A percentile compares a stretch with the other conserved stretches of the same genome.
These are phyloP conservation scores for Brachyptera putata DNA, from an alignment of 2,888 invertebrate species.

Conservation along the genomic window DNA sequence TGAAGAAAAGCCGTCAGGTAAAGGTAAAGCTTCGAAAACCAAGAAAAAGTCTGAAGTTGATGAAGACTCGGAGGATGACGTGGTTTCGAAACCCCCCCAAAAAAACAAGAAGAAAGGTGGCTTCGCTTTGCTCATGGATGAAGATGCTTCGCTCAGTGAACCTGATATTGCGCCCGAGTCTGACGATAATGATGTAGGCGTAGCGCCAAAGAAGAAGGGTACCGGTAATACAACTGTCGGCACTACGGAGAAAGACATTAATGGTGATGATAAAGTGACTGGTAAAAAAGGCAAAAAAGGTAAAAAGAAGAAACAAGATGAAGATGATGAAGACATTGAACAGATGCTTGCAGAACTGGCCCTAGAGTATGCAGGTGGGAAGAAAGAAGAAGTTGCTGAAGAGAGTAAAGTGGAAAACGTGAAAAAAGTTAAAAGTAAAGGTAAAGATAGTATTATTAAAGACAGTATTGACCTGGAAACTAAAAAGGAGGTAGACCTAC, in stretches of 20 bases:
- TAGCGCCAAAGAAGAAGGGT: not conserved
- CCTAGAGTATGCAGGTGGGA: slow-evolving; percentile 69
- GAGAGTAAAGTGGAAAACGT: slow-evolving; percentile 35
- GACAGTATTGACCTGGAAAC: slow-evolving; percentile 39
- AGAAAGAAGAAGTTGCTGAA: slow-evolving; percentile 45
- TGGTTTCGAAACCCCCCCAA: too few species aligned
- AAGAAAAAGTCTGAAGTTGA: not conserved
- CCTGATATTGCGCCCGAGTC: not conserved
- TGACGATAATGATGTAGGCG: not conserved
- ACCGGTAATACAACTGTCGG: slow-evolving; percentile 15
- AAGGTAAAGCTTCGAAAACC: slow-evolving; percentile 17
- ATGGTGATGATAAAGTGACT: slow-evolving; percentile 22
- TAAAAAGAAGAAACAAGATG: slow-evolving; percentile 56
- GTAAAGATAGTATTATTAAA: slow-evolving; percentile 24
- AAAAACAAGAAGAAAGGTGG: slow-evolving; percentile 26
- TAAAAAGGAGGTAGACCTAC: slow-evolving; percentile 48
- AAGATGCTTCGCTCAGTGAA: not conserved
- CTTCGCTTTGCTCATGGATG: slow-evolving; percentile 23
- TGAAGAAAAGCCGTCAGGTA: not conserved
- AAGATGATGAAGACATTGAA: slow-evolving; percentile 75
- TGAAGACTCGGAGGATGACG: slow-evolving; percentile 9
- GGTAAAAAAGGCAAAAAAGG: slow-evolving; percentile 36
- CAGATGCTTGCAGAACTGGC: slow-evolving; percentile 78
- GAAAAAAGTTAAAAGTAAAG: slow-evolving; percentile 30
- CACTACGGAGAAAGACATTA: slow-evolving; percentile 24